Conservation (phyloP, 2,113 vertebrate genomes). For the Melanerpes formicivorus region DNA sequence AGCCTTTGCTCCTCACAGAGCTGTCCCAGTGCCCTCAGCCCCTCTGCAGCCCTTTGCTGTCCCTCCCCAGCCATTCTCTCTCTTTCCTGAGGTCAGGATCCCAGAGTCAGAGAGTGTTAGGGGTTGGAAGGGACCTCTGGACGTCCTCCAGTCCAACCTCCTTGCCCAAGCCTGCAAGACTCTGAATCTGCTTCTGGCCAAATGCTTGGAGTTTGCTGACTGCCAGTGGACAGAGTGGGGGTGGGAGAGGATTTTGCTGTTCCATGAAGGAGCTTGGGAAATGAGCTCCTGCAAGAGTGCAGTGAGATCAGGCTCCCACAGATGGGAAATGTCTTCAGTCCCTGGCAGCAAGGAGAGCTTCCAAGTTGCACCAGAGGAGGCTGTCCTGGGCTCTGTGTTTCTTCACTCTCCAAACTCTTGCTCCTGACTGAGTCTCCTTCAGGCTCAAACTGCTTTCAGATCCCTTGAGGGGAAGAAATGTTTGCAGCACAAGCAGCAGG, state of each 20-base stretch:
- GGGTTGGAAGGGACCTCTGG: too few species aligned
- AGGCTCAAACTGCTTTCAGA: background rate
- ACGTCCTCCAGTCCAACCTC: background rate
- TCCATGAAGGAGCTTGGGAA: background rate
- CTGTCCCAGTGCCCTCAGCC: too few species aligned
- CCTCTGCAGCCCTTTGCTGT: too few species aligned
- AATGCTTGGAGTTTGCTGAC: background rate
- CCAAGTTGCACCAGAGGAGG: background rate
- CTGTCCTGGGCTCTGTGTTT: background rate
- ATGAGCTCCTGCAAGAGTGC: background rate
- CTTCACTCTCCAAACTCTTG: background rate
- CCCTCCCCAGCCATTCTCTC: too few species aligned
- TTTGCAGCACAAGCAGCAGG: background rate
- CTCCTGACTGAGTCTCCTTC: background rate
- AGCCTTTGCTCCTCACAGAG: too few species aligned
- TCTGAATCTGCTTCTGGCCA: background rate
- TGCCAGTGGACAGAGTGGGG: background rate
- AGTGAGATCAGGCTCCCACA: background rate
- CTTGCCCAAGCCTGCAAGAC: background rate
- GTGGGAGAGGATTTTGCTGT: background rate
- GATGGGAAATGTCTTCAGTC: conserved; percentile 34
- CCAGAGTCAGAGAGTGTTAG: too few species aligned
- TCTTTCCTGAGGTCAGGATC: too few species aligned
- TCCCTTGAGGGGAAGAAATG: background rate
- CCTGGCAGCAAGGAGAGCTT: background rate